These are phyloP conservation scores for Tyrophagus putrescentiae DNA, from an alignment of 1,140 invertebrate species.

Conservation along the genomic window DNA sequence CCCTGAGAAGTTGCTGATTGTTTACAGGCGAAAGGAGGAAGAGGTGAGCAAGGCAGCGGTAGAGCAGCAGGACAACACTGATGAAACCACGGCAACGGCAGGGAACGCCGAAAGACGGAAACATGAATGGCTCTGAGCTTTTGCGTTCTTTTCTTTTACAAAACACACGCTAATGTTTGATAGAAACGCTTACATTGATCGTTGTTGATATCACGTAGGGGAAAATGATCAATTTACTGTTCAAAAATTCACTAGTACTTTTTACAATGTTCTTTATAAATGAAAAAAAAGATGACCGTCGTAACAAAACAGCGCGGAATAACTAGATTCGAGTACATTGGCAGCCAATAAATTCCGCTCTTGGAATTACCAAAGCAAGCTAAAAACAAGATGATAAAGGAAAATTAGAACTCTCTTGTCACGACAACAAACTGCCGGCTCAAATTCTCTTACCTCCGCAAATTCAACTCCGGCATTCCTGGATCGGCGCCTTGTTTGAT, in stretches of 20 bases:
- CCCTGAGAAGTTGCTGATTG: constrained; percentile 12
- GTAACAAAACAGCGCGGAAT: not conserved
- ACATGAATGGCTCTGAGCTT: too few relatives aligned
- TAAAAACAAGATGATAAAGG: not conserved
- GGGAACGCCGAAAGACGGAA: too few relatives aligned
- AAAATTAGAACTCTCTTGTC: too few relatives aligned
- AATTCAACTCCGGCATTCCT: constrained; percentile 7
- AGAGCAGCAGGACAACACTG: not conserved
- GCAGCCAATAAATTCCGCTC: not conserved
- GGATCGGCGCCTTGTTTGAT: constrained; percentile 14
- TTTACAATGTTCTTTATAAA: not conserved
- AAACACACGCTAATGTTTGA: too few relatives aligned
- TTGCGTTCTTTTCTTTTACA: too few relatives aligned
- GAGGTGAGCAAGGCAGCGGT: not conserved
- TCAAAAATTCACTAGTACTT: not conserved
- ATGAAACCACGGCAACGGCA: too few relatives aligned
- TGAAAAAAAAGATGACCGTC: not conserved
- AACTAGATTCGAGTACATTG: not conserved
- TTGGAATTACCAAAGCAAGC: not conserved
- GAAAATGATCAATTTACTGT: constrained; percentile 4
- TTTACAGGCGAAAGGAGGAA: constrained; percentile 4
- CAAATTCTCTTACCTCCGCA: not conserved
- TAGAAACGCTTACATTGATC: too few relatives aligned
- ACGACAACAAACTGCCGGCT: too few relatives aligned
- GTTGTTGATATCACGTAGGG: too few relatives aligned